Evolutionary conservation across 1,140 invertebrate species (phyloP).

Genomic region (Hypothenemus hampei): DNA sequence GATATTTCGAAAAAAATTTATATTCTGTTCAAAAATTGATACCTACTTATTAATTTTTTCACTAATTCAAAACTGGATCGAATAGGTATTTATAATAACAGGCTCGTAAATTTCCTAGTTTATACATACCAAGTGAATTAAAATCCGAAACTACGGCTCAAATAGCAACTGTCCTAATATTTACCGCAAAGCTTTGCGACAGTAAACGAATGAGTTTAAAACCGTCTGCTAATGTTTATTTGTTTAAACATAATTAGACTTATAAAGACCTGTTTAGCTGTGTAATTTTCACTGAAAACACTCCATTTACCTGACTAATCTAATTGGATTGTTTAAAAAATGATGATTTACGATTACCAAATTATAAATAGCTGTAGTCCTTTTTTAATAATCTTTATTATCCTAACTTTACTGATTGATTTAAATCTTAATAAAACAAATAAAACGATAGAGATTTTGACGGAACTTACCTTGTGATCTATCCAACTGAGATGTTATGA

Average conservation of each 20-base stretch:
- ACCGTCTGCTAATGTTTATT: slow-evolving; percentile 21
- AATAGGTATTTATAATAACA: no score
- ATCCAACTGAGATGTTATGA: no score
- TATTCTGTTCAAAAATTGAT: no score
- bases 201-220: slow-evolving; percentile 22
- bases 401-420: no score
- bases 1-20: no score
- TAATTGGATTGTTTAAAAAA: slow-evolving; percentile 11
- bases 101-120: no score
- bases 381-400: no score
- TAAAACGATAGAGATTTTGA: no score
- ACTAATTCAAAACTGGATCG: no score
- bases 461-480: no score
- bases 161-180: slow-evolving; percentile 12
- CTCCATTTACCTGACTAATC: slow-evolving; percentile 17
- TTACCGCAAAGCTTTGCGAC: slow-evolving; percentile 1
- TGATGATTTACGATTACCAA: slow-evolving; percentile 8
- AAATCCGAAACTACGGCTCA: background rate
- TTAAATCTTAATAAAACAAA: no score
- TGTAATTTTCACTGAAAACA: slow-evolving; percentile 13
- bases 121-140: background rate
- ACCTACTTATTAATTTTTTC: no score
- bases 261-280: slow-evolving; percentile 13
- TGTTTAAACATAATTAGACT: slow-evolving; percentile 24
- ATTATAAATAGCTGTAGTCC: background rate